Base-by-base conservation (phyloP, 2,113 vertebrate species). In the Calidris pugnax region DNA sequence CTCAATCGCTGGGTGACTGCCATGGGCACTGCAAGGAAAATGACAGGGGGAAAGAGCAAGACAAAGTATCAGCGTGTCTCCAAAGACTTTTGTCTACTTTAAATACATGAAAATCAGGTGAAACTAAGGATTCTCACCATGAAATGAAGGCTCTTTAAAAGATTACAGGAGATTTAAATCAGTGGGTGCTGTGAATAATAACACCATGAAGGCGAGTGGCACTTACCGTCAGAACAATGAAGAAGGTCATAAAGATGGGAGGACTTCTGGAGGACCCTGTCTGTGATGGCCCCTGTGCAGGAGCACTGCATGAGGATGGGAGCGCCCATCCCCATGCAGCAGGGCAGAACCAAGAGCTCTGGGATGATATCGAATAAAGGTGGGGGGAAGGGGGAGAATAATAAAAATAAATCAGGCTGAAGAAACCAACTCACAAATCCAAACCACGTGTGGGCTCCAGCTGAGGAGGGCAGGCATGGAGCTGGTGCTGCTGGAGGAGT, bases 1-100 rank as follows among this genome's bases (percentile, higher is more conserved):
- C 20, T 72, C 8, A 6, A 21, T 76, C 0, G 0, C 43, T 22
- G 7, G 10, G 41, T 53, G 50, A 22, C 55, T 28, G 59, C 27
- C 7, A 7, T 53, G 35, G 30, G 35, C 32, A 33, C 41, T 13
- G 33, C 18, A 74, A 18, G 27, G 62, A 84, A 66, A 48, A 32
- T 10, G 4, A 20, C 17, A 2, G 4, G 5, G 20, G 35, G 10
- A 13, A 45, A 75, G 56, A 82, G 30, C 5, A 67, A 55, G 7
- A 37, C 16, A 48, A 92, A 30, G 7, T 17, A 48, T 51, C 26
- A 37, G 4, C 3, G 3, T 15, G 39, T 20, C 60, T 59, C 30
- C 4, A 51, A 51, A 68, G 50, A 60, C 10, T 90, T 79, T 64
- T 86, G 4, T 39, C 76, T 66, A 5, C 35, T 56, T 85, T 43